Base-by-base conservation (phyloP, 2,797 vertebrate species). In the Sebastes kiyomatsui region DNA sequence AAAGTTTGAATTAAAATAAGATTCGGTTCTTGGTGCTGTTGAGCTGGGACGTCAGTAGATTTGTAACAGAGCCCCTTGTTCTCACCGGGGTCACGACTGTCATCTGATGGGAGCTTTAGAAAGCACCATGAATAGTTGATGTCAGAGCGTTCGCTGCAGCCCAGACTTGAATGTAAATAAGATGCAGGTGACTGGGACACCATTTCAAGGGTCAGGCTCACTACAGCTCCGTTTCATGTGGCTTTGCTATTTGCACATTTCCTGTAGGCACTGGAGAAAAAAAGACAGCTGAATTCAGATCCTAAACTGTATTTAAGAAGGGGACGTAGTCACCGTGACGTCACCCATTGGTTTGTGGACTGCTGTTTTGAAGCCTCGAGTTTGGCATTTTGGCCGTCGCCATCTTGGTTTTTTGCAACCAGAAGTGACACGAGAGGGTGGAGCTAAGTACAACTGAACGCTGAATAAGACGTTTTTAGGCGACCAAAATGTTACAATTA, bases 51-150 rank as follows among this genome's bases (percentile, higher is more conserved):
- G 30, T 49, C 23, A 7, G 38, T 69, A 49, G 46, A 35, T 71
- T 82, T 83, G 83, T 62, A 84, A 86, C 61, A 74, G 12, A 79
- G 66, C 75, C 18, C 28, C 70, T 67, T 86, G 71, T 83, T 84
- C 75, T 84, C 59, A 79, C 77, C 79, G 84, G 73, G 83, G 46
- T 79, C 74, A 13, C 16, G 59, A 74, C 86, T 82, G 81, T 86
- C 75, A 84, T 74, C 66, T 87, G 81, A 75, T 85, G 81, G 87
- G 76, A 82, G 79, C 91, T 83, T 89, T 81, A 87, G 88, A 90
- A 88, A 81, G 91, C 83, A 56, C 75, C 84, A 92, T 94, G 90
- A 93, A 94, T 93, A 94, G 90, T 95, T 94, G 86, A 95, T 95
- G 92, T 84, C 42, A 4, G 68, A 80, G 79, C 72, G 49, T 92